Percentiles rank a stretch among this genome's conserved stretches.
phyloP scores from a whole-genome alignment of 92 coral and sea anemone species.

The Actinostola sp. region DNA sequence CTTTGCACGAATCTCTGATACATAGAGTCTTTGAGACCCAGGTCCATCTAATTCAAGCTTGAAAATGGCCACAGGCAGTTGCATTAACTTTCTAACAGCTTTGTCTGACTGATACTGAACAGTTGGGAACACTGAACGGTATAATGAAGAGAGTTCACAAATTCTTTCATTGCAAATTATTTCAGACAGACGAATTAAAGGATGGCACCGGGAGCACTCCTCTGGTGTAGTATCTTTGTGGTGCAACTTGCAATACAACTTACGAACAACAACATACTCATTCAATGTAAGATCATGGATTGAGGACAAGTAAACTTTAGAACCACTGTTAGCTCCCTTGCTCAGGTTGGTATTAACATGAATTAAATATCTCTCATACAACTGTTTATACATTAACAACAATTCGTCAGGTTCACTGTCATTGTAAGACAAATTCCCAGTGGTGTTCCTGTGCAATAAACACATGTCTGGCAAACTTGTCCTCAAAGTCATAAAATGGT shows the following conservation, averaged over 20 bases:
- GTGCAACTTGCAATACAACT: constrained; percentile 49
- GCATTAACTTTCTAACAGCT: constrained; percentile 53
- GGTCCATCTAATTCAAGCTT: constrained; percentile 46
- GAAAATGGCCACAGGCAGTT: constrained; percentile 59
- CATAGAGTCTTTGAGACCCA: constrained; percentile 60
- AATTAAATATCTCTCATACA: too few relatives aligned
- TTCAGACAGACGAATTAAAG: constrained; percentile 50
- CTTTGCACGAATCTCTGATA: constrained; percentile 43
- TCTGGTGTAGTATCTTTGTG: constrained; percentile 14
- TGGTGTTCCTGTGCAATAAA: too few relatives aligned
- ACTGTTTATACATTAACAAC: too few relatives aligned
- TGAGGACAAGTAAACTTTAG: constrained; percentile 48
- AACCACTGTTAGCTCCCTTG: too few relatives aligned
- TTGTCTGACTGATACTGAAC: constrained; percentile 59
- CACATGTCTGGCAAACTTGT: too few relatives aligned
- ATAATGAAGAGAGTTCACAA: constrained; percentile 44
- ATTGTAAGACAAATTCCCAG: too few relatives aligned
- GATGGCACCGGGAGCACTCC: constrained; percentile 44
- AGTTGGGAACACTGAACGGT: constrained; percentile 27
- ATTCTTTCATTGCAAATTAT: constrained; percentile 38
- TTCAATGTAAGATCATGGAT: constrained; percentile 42
- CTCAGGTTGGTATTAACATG: too few relatives aligned
- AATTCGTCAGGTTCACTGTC: too few relatives aligned
- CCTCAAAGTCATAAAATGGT: too few relatives aligned
- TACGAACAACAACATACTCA: constrained; percentile 49